Conservation (phyloP, 2,888 invertebrate genomes). For the Odontomyia ornata region DNA sequence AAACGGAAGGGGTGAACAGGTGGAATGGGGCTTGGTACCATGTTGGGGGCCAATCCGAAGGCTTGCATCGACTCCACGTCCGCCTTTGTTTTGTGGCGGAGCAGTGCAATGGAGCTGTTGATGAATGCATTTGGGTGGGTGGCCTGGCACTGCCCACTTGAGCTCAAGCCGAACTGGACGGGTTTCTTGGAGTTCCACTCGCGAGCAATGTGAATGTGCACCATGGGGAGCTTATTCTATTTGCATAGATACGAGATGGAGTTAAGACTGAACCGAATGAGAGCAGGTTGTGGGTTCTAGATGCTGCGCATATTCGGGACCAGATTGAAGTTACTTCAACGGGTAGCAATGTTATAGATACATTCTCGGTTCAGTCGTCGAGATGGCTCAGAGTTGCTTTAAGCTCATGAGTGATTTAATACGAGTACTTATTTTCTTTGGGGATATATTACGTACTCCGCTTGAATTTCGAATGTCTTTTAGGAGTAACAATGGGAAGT, state of each 20-base stretch:
- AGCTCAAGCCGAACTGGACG: background rate
- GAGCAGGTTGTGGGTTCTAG: background rate
- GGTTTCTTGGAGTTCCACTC: slow-evolving; percentile 2
- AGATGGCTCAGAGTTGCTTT: no score
- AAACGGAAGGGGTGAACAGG: slow-evolving; percentile 41
- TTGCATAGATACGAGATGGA: background rate
- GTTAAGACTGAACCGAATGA: background rate
- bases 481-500: no score
- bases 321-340: background rate
- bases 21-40: slow-evolving; percentile 34
- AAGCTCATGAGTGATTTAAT: no score
- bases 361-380: no score
- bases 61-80: slow-evolving; percentile 5
- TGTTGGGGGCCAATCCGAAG: slow-evolving; percentile 41
- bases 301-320: slow-evolving; percentile 18
- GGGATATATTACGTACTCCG: no score
- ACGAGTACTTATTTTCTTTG: no score
- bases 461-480: no score
- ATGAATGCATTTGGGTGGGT: slow-evolving; percentile 13
- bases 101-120: slow-evolving; percentile 19
- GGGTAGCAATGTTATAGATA: no score
- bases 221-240: slow-evolving; percentile 16
- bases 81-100: slow-evolving; percentile 25
- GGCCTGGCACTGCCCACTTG: slow-evolving; percentile 25
- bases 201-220: slow-evolving; percentile 24